phyloP scores from a whole-genome alignment of 2,888 invertebrate genomes.

The Trissolcus japonicus region DNA sequence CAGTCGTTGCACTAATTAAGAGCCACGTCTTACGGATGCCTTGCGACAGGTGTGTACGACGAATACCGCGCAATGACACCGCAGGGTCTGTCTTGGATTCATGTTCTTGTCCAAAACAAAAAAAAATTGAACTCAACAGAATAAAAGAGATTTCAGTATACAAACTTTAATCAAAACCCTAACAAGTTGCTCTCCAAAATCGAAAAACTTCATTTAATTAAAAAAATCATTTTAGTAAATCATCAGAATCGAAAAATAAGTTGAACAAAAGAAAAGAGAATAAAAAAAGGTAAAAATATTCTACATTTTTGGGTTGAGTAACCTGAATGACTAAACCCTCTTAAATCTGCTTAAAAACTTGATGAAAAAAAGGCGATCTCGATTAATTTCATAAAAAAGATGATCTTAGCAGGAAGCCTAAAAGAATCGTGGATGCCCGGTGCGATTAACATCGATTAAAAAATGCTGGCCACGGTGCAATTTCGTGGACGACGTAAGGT shows the following conservation, averaged over 20 bases:
- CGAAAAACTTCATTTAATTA: too few species aligned
- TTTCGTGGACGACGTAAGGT: conserved; percentile 69
- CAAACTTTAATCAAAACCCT: too few species aligned
- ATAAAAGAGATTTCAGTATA: too few species aligned
- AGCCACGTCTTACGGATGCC: conserved; percentile 46
- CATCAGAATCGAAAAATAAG: too few species aligned
- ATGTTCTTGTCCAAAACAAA: too few species aligned
- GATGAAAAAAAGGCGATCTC: not conserved
- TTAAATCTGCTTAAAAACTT: not conserved
- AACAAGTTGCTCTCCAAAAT: too few species aligned
- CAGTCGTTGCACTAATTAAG: conserved; percentile 54
- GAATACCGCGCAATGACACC: conserved; percentile 35
- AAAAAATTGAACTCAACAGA: too few species aligned
- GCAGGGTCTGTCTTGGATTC: not conserved
- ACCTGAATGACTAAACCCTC: too few species aligned
- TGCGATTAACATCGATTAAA: conserved; percentile 66
- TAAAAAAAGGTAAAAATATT: too few species aligned
- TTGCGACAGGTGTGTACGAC: conserved; percentile 47
- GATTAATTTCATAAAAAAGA: conserved; percentile 9
- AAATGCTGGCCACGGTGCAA: conserved; percentile 64
- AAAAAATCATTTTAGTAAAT: too few species aligned
- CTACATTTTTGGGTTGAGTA: too few species aligned
- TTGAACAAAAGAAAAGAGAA: too few species aligned
- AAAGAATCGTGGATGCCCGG: conserved; percentile 42
- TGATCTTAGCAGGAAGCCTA: conserved; percentile 37